A percentile compares a stretch with the other conserved stretches of the same genome.
Conservation (phyloP, 2,113 vertebrate species). For the Pteruthius melanotis region DNA sequence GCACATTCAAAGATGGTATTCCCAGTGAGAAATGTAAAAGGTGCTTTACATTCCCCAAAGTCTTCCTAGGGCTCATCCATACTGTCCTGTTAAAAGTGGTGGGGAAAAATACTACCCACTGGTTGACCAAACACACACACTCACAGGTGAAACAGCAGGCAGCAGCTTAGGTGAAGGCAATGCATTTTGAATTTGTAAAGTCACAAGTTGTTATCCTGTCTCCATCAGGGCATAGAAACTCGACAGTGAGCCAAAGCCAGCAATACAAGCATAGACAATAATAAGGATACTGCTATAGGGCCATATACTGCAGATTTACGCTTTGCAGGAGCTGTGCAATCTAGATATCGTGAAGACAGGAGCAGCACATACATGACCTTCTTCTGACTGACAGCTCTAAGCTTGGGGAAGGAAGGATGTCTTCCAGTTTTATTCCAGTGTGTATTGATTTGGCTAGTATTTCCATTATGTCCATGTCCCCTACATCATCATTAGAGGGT, state of each 20-base stretch:
- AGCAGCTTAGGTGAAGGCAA: neutral
- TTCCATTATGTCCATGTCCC: neutral
- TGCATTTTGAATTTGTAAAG: neutral
- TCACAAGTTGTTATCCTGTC: neutral
- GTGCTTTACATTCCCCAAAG: neutral
- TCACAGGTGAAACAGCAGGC: neutral
- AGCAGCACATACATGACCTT: neutral
- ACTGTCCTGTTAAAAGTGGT: neutral
- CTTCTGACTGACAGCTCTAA: neutral
- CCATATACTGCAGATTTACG: neutral
- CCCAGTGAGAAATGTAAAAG: neutral
- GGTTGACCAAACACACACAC: neutral
- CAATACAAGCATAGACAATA: neutral
- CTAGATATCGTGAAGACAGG: neutral
- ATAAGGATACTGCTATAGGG: neutral
- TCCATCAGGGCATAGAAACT: neutral
- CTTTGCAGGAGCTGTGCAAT: neutral
- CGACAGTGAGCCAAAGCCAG: neutral
- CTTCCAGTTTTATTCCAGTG: neutral
- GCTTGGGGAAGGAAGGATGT: neutral
- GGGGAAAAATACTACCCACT: neutral
- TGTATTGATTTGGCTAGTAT: neutral
- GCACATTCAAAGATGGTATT: neutral
- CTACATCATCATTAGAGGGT: neutral
- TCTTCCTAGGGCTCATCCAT: neutral